Evolutionary conservation across 1,140 invertebrate genomes (phyloP).

Genomic region (Drosophila arizonae): DNA sequence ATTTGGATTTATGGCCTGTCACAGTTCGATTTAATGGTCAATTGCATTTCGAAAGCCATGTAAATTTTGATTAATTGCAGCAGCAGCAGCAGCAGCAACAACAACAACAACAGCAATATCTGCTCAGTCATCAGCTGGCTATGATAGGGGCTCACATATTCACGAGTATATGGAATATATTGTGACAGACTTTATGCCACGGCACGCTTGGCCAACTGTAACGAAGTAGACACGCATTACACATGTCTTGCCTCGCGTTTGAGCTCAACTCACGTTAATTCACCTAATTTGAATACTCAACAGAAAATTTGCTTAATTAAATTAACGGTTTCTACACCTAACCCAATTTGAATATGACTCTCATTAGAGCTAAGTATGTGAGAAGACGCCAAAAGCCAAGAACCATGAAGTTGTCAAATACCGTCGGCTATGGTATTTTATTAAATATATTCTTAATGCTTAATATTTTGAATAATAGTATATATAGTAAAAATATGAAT

Average conservation of each 20-base stretch:
- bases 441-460: background rate
- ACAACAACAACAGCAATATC: background rate
- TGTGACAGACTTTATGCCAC: slow-evolving; percentile 11
- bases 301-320: slow-evolving; percentile 39
- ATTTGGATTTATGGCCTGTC: slow-evolving; percentile 24
- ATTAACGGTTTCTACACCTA: slow-evolving; percentile 32
- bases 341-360: slow-evolving; percentile 40
- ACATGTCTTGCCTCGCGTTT: background rate
- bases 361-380: slow-evolving; percentile 10
- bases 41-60: slow-evolving; percentile 46
- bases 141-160: background rate
- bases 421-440: background rate
- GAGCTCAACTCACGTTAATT: background rate
- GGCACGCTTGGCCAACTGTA: slow-evolving; percentile 10
- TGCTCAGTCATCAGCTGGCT: slow-evolving; percentile 32
- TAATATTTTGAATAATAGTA: too few species aligned
- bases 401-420: slow-evolving; percentile 19
- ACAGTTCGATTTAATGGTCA: slow-evolving; percentile 47
- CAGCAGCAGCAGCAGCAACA: background rate
- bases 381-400: background rate
- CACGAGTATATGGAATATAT: background rate
- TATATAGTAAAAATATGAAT: too few species aligned
- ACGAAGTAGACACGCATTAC: slow-evolving; percentile 10
- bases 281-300: slow-evolving; percentile 37
- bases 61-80: slow-evolving; percentile 48